phyloP scores from a whole-genome alignment of 2,797 vertebrate genomes.

The Scarus forsteni region DNA sequence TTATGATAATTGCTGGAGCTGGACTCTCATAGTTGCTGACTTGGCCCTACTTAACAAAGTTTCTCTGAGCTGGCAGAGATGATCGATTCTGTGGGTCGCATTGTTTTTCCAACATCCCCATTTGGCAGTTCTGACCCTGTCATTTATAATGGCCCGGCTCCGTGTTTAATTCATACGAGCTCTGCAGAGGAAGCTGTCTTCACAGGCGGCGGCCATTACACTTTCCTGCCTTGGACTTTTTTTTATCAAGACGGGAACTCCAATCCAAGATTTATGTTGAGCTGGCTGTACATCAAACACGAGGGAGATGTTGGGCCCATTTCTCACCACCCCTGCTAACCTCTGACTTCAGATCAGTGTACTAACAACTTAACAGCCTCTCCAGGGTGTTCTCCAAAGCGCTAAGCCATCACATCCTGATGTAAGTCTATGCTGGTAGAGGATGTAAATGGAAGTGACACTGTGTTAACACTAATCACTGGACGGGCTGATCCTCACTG shows the following conservation, averaged over 20 bases:
- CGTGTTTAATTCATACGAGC: slow-evolving; percentile 73
- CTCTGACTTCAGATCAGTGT: slow-evolving; percentile 39
- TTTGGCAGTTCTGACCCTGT: slow-evolving; percentile 70
- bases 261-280: slow-evolving; percentile 53
- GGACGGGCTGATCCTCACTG: slow-evolving; percentile 32
- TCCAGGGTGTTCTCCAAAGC: slow-evolving; percentile 21
- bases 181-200: slow-evolving; percentile 62
- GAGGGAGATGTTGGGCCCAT: slow-evolving; percentile 25
- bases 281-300: slow-evolving; percentile 54
- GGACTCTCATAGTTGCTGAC: slow-evolving; percentile 54
- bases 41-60: slow-evolving; percentile 60
- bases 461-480: slow-evolving; percentile 39
- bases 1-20: slow-evolving; percentile 25
- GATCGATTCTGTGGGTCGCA: slow-evolving; percentile 70
- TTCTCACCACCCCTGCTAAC: slow-evolving; percentile 26
- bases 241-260: slow-evolving; percentile 61
- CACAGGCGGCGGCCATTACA: slow-evolving; percentile 53
- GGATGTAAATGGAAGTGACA: slow-evolving; percentile 24
- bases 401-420: slow-evolving; percentile 16
- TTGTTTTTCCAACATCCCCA: slow-evolving; percentile 73
- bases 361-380: slow-evolving; percentile 33
- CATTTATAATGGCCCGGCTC: slow-evolving; percentile 70
- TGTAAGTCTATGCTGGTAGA: slow-evolving; percentile 23
- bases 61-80: slow-evolving; percentile 64
- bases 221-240: slow-evolving; percentile 63